Percentiles rank a stretch among this genome's conserved stretches.
phyloP scores from a whole-genome alignment of 2,888 invertebrate species.

The Dynastes grantii region DNA sequence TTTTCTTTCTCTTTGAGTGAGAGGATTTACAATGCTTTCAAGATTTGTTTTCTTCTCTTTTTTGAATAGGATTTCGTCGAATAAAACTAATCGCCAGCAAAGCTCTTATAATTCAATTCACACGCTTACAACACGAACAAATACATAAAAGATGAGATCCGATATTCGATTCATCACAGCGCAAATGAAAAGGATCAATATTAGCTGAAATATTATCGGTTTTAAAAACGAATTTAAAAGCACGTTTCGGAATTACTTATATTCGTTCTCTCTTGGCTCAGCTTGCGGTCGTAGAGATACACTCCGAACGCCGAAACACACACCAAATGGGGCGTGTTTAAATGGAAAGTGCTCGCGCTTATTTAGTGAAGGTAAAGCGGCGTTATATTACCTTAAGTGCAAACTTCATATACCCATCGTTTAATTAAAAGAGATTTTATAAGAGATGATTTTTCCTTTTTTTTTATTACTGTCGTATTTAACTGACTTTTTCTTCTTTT shows the following conservation, averaged over 20 bases:
- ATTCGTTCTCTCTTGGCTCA: too few relatives aligned
- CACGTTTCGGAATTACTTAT: too few relatives aligned
- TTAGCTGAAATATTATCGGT: neutral
- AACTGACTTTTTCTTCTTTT: neutral
- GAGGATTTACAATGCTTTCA: too few relatives aligned
- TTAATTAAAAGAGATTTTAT: conserved; percentile 33
- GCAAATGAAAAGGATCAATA: neutral
- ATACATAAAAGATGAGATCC: neutral
- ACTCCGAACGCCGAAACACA: neutral
- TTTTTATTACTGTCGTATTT: conserved; percentile 4
- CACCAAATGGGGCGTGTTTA: conserved; percentile 13
- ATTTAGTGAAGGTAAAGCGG: conserved; percentile 12
- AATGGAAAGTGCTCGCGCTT: conserved; percentile 15
- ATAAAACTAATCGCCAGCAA: too few relatives aligned
- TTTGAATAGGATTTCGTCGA: neutral
- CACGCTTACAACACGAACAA: conserved; percentile 1
- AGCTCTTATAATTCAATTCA: neutral
- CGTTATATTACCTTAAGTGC: conserved; percentile 18
- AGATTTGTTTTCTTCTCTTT: too few relatives aligned
- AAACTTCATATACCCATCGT: conserved; percentile 1
- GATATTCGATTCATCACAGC: neutral
- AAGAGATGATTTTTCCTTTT: conserved; percentile 12
- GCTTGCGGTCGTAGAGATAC: neutral
- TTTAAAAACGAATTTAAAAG: conserved; percentile 6
- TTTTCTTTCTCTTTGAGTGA: too few relatives aligned